phyloP scores from a whole-genome alignment of 2,797 vertebrate species.

The Peromyscus melanophrys region DNA sequence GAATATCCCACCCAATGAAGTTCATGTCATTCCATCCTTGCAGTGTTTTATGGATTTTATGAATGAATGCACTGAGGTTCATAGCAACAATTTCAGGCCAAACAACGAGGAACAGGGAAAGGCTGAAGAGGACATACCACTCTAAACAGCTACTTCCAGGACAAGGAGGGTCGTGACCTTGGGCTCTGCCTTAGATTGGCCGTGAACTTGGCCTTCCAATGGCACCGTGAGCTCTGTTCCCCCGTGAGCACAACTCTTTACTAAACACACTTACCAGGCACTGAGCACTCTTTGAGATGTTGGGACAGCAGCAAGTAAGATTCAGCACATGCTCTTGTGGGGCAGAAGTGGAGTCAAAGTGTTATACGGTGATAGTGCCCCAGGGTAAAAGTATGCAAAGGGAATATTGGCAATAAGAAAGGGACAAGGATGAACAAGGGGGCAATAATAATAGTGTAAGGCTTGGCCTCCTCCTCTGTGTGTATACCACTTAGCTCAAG shows the following conservation, averaged over 20 bases:
- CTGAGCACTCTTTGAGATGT: background rate
- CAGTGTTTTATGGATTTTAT: background rate
- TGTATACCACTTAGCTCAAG: background rate
- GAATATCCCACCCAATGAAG: background rate
- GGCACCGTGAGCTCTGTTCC: background rate
- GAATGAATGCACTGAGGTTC: background rate
- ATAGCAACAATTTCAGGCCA: background rate
- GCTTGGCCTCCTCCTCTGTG: background rate
- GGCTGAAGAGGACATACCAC: accelerated
- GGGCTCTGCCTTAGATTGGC: accelerated
- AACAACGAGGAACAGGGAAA: accelerated
- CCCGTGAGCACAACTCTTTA: accelerated
- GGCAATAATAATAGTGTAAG: accelerated
- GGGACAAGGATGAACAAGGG: background rate
- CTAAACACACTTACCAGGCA: background rate
- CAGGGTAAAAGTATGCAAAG: background rate
- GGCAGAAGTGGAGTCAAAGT: background rate
- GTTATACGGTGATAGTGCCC: background rate
- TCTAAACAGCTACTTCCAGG: background rate
- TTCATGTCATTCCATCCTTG: background rate
- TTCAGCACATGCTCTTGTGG: too few species aligned
- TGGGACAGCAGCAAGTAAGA: background rate
- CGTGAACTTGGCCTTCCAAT: background rate
- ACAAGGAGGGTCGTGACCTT: too few species aligned
- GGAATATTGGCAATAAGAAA: background rate